phyloP scores from a whole-genome alignment of 1,140 invertebrate species.

The Meloidogyne floridensis region DNA sequence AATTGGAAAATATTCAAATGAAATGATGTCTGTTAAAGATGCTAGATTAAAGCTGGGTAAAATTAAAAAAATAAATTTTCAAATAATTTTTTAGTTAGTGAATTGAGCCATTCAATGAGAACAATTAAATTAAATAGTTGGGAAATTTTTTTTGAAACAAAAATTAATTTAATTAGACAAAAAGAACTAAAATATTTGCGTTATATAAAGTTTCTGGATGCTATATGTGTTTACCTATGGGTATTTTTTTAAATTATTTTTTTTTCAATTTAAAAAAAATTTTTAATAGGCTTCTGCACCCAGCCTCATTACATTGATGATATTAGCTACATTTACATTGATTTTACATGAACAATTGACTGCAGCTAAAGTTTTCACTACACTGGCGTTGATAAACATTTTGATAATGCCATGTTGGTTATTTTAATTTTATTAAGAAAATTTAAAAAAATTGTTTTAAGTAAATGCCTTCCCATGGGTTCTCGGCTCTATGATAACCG shows the following conservation, averaged over 20 bases:
- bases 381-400: conserved; percentile 91
- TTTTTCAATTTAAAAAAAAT: no score
- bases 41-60: conserved; percentile 75
- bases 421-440: neutral
- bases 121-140: conserved; percentile 89
- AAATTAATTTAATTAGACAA: conserved; percentile 71
- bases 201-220: conserved; percentile 91
- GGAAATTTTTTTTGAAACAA: conserved; percentile 81
- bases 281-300: conserved; percentile 86
- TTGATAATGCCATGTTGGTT: conserved; percentile 77
- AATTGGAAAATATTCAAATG: conserved; percentile 82
- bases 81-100: conserved; percentile 74
- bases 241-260: neutral
- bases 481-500: conserved; percentile 89
- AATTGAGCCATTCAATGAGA: conserved; percentile 82
- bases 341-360: conserved; percentile 77
- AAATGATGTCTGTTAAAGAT: conserved; percentile 90
- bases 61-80: conserved; percentile 45
- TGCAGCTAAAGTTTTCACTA: conserved; percentile 89
- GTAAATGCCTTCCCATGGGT: conserved; percentile 96
- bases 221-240: conserved; percentile 69
- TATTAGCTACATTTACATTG: conserved; percentile 83
- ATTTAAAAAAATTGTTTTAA: neutral
- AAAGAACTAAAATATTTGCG: conserved; percentile 77
- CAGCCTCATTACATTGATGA: conserved; percentile 86